These are phyloP conservation scores for Acrobasis consociella DNA, from an alignment of 2,888 invertebrate species.

Conservation along the genomic window DNA sequence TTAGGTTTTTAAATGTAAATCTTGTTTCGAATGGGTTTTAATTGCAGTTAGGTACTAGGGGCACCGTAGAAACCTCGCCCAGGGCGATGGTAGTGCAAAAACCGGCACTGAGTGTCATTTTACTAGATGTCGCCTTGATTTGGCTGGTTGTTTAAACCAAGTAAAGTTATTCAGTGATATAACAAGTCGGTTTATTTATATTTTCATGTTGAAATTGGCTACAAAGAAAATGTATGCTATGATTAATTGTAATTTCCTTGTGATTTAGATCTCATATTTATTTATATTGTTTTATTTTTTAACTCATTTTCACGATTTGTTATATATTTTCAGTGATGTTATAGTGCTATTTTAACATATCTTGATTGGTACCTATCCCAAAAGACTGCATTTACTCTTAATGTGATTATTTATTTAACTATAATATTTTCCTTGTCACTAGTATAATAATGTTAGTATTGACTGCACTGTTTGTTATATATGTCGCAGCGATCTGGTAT, in stretches of 20 bases:
- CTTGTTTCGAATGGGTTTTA: no score
- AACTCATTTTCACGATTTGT: neutral
- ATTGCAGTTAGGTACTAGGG: no score
- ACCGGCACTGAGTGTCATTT: no score
- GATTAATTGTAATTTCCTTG: neutral
- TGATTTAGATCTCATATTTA: slow-evolving; percentile 2
- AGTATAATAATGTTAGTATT: neutral
- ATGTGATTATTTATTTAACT: neutral
- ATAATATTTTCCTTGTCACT: neutral
- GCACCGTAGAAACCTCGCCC: no score
- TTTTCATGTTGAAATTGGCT: neutral
- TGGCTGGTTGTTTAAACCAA: no score
- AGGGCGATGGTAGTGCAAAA: no score
- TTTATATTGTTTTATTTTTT: neutral
- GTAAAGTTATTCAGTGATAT: no score
- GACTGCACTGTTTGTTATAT: neutral
- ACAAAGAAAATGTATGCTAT: neutral
- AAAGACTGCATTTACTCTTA: slow-evolving; percentile 6
- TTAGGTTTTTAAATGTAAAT: no score
- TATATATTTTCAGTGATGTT: neutral
- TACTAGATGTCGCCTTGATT: no score
- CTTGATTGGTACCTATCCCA: neutral
- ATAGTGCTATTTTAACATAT: neutral
- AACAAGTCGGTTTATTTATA: no score
- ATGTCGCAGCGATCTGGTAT: no score